These are phyloP conservation scores for Crioceris asparagi DNA, from an alignment of 2,888 invertebrate genomes.

Conservation along the genomic window DNA sequence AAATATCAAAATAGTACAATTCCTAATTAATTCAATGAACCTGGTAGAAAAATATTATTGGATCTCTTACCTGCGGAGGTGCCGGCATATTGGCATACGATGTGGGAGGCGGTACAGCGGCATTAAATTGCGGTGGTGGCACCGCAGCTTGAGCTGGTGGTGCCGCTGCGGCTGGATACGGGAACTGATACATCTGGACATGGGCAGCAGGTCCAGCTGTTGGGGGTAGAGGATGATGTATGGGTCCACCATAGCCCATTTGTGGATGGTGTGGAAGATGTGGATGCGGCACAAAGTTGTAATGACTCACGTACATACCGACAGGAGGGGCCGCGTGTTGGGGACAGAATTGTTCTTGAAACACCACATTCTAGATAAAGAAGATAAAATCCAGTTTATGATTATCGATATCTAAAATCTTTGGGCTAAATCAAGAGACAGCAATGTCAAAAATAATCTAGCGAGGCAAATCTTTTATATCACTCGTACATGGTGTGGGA, in stretches of 20 bases:
- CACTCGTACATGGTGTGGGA: no score
- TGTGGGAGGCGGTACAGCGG: conserved; percentile 16
- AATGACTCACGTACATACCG: conserved; percentile 52
- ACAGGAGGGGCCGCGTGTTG: conserved; percentile 41
- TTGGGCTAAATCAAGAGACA: no score
- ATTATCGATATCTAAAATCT: no score
- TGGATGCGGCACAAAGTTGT: conserved; percentile 56
- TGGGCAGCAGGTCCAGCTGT: neutral
- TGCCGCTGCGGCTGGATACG: conserved; percentile 27
- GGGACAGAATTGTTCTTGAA: no score
- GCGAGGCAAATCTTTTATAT: no score
- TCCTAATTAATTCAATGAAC: no score
- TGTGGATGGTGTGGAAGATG: conserved; percentile 40
- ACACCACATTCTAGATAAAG: no score
- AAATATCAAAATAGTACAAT: no score
- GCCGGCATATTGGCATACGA: neutral
- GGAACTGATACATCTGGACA: conserved; percentile 36
- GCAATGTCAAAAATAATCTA: no score
- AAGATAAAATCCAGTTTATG: no score
- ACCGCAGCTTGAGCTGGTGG: conserved; percentile 40
- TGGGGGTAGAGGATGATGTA: conserved; percentile 28
- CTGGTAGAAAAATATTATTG: no score
- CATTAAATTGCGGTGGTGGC: conserved; percentile 45
- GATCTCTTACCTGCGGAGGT: no score
- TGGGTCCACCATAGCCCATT: conserved; percentile 42